A percentile compares a stretch with the other conserved stretches of the same genome.
phyloP scores from a whole-genome alignment of 2,888 invertebrate species.

The Apeira syringaria region DNA sequence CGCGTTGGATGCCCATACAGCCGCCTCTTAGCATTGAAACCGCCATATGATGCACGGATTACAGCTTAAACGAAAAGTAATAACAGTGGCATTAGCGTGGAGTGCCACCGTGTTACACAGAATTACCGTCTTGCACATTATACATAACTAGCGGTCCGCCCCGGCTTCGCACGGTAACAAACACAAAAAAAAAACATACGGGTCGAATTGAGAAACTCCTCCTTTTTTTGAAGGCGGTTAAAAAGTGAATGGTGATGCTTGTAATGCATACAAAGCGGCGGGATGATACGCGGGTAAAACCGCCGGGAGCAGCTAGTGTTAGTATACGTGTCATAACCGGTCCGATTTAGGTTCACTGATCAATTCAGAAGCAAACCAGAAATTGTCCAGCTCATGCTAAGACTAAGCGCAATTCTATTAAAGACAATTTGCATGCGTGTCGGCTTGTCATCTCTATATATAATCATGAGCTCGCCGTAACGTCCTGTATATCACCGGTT shows the following conservation, averaged over 20 bases:
- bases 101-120: constrained; percentile 5
- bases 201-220: no score
- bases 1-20: constrained; percentile 3
- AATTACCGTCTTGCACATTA: constrained; percentile 6
- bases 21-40: constrained; percentile 12
- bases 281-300: no score
- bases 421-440: constrained; percentile 37
- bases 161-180: no score
- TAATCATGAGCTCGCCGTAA: constrained; percentile 18
- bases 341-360: constrained; percentile 16
- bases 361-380: constrained; percentile 14
- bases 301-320: no score
- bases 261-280: no score
- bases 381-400: constrained; percentile 22
- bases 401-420: constrained; percentile 33
- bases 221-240: no score
- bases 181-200: no score
- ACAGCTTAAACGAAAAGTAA: constrained; percentile 10
- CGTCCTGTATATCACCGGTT: constrained; percentile 2
- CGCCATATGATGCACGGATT: constrained; percentile 5
- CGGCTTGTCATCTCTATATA: constrained; percentile 18
- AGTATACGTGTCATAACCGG: no score
- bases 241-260: no score
- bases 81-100: constrained; percentile 15
- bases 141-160: no score